phyloP scores from a whole-genome alignment of 2,888 invertebrate genomes.

The Aphodius granarius region DNA sequence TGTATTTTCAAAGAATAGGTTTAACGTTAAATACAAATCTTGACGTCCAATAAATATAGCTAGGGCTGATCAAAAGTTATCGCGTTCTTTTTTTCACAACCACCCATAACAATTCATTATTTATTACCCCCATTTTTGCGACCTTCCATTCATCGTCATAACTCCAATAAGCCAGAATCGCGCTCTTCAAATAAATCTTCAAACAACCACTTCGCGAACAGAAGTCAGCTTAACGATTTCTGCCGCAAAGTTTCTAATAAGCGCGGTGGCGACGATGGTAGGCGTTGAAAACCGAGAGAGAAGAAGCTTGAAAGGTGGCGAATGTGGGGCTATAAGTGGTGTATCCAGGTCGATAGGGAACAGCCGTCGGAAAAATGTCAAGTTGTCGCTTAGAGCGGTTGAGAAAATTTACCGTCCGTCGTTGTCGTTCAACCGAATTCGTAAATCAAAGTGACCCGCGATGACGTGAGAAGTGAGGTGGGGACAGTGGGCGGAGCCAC shows the following conservation, averaged over 20 bases:
- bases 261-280: background rate
- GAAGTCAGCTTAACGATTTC: background rate
- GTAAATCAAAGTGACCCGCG: background rate
- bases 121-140: too few species aligned
- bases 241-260: background rate
- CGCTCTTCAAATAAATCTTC: background rate
- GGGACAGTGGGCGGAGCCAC: background rate
- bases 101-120: too few species aligned
- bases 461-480: background rate
- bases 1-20: too few species aligned
- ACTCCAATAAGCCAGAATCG: background rate
- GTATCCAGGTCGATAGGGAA: background rate
- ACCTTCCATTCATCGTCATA: background rate
- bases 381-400: background rate
- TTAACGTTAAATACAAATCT: too few species aligned
- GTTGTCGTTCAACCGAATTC: background rate
- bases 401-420: background rate
- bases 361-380: background rate
- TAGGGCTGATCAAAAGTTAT: too few species aligned
- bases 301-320: background rate
- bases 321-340: background rate
- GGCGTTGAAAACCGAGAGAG: background rate
- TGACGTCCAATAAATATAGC: too few species aligned
- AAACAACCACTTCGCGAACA: background rate
- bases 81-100: too few species aligned